Percentiles rank a stretch among this genome's conserved stretches.
These are phyloP conservation scores for Apodemia hepburni DNA, from an alignment of 2,888 invertebrate species.

Conservation along the genomic window DNA sequence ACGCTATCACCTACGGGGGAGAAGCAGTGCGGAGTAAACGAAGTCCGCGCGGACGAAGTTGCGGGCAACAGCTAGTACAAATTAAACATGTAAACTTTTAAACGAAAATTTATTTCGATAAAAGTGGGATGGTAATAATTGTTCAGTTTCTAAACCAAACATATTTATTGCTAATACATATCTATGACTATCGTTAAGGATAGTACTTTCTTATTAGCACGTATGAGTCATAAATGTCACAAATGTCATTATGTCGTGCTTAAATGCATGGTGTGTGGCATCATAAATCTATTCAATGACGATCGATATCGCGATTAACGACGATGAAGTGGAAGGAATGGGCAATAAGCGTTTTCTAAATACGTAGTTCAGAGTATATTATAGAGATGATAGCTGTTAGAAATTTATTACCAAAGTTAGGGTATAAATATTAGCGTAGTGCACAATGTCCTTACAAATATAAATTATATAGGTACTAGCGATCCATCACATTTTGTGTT, in stretches of 20 bases:
- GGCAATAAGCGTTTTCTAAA: conserved; percentile 5
- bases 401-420: too few species aligned
- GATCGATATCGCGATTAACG: conserved; percentile 37
- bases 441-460: too few species aligned
- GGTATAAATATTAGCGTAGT: too few species aligned
- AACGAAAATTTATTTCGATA: too few species aligned
- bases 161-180: not conserved
- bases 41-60: too few species aligned
- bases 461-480: too few species aligned
- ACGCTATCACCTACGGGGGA: too few species aligned
- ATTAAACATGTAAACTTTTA: too few species aligned
- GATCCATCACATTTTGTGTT: too few species aligned
- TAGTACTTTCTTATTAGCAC: conserved; percentile 1
- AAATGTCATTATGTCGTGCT: conserved; percentile 26
- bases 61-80: too few species aligned
- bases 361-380: not conserved
- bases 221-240: conserved; percentile 26
- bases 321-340: conserved; percentile 20
- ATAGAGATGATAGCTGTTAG: not conserved
- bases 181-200: not conserved
- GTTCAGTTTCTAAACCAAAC: conserved; percentile 12
- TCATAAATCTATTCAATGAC: conserved; percentile 45
- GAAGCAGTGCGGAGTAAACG: too few species aligned
- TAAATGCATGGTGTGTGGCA: conserved; percentile 35
- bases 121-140: not conserved